Percentiles rank a stretch among this genome's conserved stretches.
phyloP scores from a whole-genome alignment of 2,113 vertebrate genomes.

The Dromiciops gliroides region DNA sequence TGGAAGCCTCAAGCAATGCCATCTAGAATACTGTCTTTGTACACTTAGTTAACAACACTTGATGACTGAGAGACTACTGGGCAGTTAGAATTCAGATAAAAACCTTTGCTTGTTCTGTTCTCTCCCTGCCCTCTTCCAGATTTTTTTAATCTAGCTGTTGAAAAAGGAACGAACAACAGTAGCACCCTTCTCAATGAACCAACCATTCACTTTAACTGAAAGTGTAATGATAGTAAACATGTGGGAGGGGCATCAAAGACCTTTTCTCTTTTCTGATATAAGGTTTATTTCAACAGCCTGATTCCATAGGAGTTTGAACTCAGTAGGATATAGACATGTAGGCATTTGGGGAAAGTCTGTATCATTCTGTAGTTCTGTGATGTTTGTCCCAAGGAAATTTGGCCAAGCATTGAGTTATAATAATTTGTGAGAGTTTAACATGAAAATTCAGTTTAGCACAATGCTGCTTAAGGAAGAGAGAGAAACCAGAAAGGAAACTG shows the following conservation, averaged over 20 bases:
- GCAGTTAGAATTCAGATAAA: conserved; percentile 44
- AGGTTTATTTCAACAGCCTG: conserved; percentile 1
- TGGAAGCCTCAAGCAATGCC: conserved; percentile 28
- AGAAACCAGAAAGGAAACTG: neutral
- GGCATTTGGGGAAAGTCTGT: neutral
- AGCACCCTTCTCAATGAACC: neutral
- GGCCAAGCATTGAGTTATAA: neutral
- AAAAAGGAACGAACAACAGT: neutral
- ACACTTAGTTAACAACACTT: conserved; percentile 11
- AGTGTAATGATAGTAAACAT: neutral
- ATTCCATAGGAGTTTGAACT: neutral
- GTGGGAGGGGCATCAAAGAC: neutral
- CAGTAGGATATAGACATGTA: neutral
- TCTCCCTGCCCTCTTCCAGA: neutral
- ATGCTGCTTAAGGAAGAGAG: conserved; percentile 23
- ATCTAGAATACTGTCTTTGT: conserved; percentile 48
- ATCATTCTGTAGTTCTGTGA: neutral
- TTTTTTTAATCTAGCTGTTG: neutral
- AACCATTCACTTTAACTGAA: neutral
- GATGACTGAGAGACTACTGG: conserved; percentile 34
- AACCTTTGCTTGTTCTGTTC: conserved; percentile 29
- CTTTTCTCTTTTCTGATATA: neutral
- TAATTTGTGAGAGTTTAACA: conserved; percentile 27
- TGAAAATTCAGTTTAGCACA: conserved; percentile 42
- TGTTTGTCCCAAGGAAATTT: neutral